Percentiles rank a stretch among this genome's conserved stretches.
phyloP scores from a whole-genome alignment of 2,797 vertebrate genomes.

The Mastacembelus armatus region DNA sequence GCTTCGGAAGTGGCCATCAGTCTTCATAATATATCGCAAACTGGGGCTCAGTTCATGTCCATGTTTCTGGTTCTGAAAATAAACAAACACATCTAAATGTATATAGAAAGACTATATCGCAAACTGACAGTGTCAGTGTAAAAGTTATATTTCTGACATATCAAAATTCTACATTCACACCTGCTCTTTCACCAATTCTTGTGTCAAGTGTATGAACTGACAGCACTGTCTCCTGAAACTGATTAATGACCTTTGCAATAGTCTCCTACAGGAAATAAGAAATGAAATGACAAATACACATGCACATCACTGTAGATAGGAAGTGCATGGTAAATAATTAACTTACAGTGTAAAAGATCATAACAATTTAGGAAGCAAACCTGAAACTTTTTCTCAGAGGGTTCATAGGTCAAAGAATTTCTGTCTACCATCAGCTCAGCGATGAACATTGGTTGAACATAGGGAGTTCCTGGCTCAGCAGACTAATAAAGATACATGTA shows the following conservation, averaged over 20 bases:
- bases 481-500: conserved; percentile 29
- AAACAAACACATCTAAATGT: conserved; percentile 71
- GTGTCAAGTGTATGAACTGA: conserved; percentile 82
- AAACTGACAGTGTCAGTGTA: neutral
- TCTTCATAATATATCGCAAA: conserved; percentile 82
- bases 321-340: neutral
- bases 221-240: conserved; percentile 82
- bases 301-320: neutral
- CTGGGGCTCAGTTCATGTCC: conserved; percentile 77
- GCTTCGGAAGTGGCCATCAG: conserved; percentile 82
- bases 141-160: neutral
- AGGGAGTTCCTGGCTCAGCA: conserved; percentile 47
- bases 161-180: neutral
- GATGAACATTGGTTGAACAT: conserved; percentile 82
- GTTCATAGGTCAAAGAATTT: conserved; percentile 82
- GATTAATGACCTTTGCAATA: conserved; percentile 78
- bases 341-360: neutral
- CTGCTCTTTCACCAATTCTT: conserved; percentile 80
- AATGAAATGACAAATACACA: neutral
- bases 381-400: conserved; percentile 86
- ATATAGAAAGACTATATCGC: neutral
- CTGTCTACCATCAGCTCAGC: conserved; percentile 85
- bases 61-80: conserved; percentile 68
- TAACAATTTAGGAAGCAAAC: conserved; percentile 65
- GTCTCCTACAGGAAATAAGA: conserved; percentile 70